These are phyloP conservation scores for Cerceris ruficornis DNA, from an alignment of 2,888 invertebrate species.

Conservation along the genomic window DNA sequence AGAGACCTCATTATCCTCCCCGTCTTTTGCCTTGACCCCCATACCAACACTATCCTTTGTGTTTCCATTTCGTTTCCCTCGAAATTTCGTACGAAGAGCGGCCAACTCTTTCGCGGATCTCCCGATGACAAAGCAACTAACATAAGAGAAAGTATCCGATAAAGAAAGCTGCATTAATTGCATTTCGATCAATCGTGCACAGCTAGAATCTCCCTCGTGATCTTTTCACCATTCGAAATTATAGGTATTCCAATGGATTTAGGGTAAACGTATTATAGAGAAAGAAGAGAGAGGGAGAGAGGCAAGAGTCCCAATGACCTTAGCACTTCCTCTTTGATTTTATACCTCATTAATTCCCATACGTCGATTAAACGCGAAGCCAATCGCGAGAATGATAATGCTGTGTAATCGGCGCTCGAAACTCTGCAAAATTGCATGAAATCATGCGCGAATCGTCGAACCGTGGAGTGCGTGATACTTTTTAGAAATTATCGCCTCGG, in stretches of 20 bases:
- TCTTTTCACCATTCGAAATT: background rate
- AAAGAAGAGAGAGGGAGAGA: background rate
- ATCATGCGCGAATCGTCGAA: background rate
- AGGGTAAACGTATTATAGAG: background rate
- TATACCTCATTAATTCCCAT: background rate
- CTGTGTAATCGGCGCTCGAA: background rate
- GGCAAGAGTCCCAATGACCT: background rate
- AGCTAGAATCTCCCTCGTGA: background rate
- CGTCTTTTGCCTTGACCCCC: constrained; percentile 49
- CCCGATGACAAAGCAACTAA: background rate
- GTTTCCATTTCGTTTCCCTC: constrained; percentile 11
- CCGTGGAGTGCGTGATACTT: background rate
- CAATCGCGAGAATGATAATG: background rate
- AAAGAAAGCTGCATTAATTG: constrained; percentile 4
- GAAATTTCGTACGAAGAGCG: background rate
- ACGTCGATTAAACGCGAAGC: background rate
- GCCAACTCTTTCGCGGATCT: background rate
- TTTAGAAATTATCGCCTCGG: background rate
- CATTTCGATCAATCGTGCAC: background rate
- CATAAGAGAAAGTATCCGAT: constrained; percentile 5
- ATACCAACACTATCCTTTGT: constrained; percentile 27
- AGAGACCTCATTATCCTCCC: constrained; percentile 49
- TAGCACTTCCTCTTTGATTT: background rate
- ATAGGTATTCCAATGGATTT: background rate
- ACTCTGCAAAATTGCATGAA: background rate